phyloP scores from a whole-genome alignment of 2,797 vertebrate genomes.

The Smutsia temminckii region DNA sequence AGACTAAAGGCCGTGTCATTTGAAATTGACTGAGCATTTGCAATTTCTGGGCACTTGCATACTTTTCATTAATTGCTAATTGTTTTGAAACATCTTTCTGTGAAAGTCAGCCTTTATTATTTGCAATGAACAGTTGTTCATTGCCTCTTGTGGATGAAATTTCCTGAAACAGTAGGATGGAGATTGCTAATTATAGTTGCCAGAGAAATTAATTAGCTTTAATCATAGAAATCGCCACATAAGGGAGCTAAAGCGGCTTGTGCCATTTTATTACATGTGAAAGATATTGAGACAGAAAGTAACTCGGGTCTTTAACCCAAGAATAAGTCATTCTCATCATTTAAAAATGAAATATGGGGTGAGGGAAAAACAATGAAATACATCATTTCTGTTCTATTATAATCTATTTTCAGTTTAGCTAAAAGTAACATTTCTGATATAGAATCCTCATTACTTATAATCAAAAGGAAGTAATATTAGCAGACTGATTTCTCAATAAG shows the following conservation, averaged over 20 bases:
- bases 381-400: not conserved
- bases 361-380: not conserved
- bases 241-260: not conserved
- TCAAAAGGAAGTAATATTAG: not conserved
- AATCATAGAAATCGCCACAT: slow-evolving; percentile 64
- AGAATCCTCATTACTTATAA: slow-evolving; percentile 19
- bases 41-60: slow-evolving; percentile 27
- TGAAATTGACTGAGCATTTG: slow-evolving; percentile 38
- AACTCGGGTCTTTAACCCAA: slow-evolving; percentile 45
- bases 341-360: not conserved
- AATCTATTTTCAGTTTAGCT: slow-evolving; percentile 17
- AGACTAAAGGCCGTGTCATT: not conserved
- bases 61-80: slow-evolving; percentile 23
- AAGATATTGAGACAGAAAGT: slow-evolving; percentile 11
- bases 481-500: not conserved
- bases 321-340: not conserved
- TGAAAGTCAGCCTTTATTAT: slow-evolving; percentile 32
- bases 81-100: slow-evolving; percentile 44
- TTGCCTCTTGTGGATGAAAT: slow-evolving; percentile 58
- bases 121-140: slow-evolving; percentile 36
- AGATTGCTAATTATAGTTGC: slow-evolving; percentile 40
- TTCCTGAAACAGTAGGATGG: not conserved
- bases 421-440: not conserved
- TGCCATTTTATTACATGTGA: slow-evolving; percentile 44
- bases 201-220: slow-evolving; percentile 49